phyloP scores from a whole-genome alignment of 2,888 invertebrate genomes.

The Erpobdella octoculata region DNA sequence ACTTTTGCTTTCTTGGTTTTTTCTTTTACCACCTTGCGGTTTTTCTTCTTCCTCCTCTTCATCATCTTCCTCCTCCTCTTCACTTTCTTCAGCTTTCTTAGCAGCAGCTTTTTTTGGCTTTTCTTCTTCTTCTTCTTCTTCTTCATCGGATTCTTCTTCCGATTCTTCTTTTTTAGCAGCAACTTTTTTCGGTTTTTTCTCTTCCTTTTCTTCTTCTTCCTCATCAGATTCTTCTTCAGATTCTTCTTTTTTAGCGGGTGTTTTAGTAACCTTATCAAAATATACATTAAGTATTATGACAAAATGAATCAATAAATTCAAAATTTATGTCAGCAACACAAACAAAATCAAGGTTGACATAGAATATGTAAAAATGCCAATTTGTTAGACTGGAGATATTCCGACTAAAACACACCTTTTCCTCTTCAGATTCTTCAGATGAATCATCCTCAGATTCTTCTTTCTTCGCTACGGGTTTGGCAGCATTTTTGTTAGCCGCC shows the following conservation, averaged over 20 bases:
- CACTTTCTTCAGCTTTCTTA: neutral
- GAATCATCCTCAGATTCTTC: too few species aligned
- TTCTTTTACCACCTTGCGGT: slow-evolving; percentile 3
- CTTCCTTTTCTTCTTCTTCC: neutral
- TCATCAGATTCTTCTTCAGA: neutral
- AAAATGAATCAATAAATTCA: too few species aligned
- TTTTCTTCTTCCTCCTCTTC: slow-evolving; percentile 17
- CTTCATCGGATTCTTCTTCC: neutral
- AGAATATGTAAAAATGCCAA: too few species aligned
- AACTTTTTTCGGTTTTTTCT: neutral
- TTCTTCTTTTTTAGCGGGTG: neutral
- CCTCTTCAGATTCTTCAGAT: too few species aligned
- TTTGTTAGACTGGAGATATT: too few species aligned
- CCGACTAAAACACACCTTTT: too few species aligned
- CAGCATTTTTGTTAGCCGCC: too few species aligned
- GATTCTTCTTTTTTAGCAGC: slow-evolving; percentile 7
- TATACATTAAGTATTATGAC: too few species aligned
- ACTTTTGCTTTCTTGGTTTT: neutral
- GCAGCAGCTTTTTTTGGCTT: neutral
- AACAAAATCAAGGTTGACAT: too few species aligned
- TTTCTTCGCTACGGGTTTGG: too few species aligned
- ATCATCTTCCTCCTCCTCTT: slow-evolving; percentile 11
- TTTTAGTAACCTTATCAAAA: too few species aligned
- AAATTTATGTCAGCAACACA: too few species aligned
- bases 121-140: slow-evolving; percentile 1